phyloP scores from a whole-genome alignment of 35 echinoderm and acorn worm genomes.

The Ophioderma brevispina region DNA sequence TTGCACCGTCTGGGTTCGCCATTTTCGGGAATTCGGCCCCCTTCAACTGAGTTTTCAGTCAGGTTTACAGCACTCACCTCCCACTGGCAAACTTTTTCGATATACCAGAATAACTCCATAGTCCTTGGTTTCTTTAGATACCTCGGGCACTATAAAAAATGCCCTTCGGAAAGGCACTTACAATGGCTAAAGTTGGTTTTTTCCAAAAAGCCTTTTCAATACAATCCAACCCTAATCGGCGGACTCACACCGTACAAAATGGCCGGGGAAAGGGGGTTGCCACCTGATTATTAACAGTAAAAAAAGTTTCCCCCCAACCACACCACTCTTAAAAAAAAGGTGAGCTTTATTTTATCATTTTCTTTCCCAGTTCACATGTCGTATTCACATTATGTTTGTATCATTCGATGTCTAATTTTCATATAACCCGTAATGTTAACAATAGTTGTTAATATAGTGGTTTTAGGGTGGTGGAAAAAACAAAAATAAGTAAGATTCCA shows the following conservation, averaged over 20 bases:
- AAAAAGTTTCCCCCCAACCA: background rate
- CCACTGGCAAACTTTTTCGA: background rate
- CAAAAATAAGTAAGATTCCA: too few species aligned
- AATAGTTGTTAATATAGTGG: too few species aligned
- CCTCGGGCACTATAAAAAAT: background rate
- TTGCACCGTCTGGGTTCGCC: constrained; percentile 45
- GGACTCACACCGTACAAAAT: constrained; percentile 12
- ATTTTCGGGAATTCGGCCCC: constrained; percentile 22
- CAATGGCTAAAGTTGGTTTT: background rate
- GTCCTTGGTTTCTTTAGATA: background rate
- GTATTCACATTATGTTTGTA: too few species aligned
- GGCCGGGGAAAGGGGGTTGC: background rate
- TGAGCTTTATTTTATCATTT: too few species aligned
- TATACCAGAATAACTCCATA: background rate
- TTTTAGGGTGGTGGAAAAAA: too few species aligned
- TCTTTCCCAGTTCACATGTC: too few species aligned
- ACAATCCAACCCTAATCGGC: constrained; percentile 8
- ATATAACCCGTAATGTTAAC: too few species aligned
- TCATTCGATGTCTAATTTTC: too few species aligned
- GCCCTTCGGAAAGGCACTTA: constrained; percentile 1
- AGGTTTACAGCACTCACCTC: background rate
- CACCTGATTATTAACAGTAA: background rate
- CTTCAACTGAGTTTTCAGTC: background rate
- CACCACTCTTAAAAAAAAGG: too few species aligned
- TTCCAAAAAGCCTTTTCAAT: background rate